Evolutionary conservation across 2,888 invertebrate species (phyloP).

Genomic region (Leptura quadrifasciata): DNA sequence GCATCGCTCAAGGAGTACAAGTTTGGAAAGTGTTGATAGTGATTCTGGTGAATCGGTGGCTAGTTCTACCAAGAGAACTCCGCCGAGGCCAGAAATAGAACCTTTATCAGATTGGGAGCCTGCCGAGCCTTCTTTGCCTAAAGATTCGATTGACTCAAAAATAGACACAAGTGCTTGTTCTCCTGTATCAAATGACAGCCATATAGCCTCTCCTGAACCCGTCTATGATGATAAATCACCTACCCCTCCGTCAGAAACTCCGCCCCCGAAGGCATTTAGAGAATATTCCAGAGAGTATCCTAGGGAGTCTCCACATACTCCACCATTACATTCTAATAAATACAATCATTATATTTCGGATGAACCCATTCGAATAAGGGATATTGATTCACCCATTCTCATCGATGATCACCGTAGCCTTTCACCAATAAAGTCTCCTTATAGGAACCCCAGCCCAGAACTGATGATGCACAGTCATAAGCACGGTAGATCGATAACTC

Average conservation of each 20-base stretch:
- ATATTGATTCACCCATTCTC: constrained; percentile 63
- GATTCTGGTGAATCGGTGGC: constrained; percentile 44
- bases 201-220: constrained; percentile 70
- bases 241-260: constrained; percentile 73
- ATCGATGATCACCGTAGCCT: constrained; percentile 63
- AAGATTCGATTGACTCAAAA: constrained; percentile 56
- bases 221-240: constrained; percentile 61
- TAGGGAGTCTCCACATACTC: constrained; percentile 83
- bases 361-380: constrained; percentile 58
- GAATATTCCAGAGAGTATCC: constrained; percentile 66
- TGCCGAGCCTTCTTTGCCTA: constrained; percentile 40
- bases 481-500: constrained; percentile 67
- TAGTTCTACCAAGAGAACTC: constrained; percentile 53
- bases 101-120: constrained; percentile 70
- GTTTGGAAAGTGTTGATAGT: constrained; percentile 77
- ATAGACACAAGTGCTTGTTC: constrained; percentile 71
- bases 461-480: constrained; percentile 58
- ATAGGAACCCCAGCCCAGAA: constrained; percentile 70
- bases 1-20: constrained; percentile 81
- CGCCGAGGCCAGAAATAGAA: constrained; percentile 63
- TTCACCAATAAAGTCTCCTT: constrained; percentile 67
- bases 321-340: constrained; percentile 69
- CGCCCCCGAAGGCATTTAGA: constrained; percentile 68
- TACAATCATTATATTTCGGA: constrained; percentile 52
- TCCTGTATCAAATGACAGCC: constrained; percentile 72